Conservation (phyloP, 2,888 invertebrate genomes). For the Holacanthella duospinosa region DNA sequence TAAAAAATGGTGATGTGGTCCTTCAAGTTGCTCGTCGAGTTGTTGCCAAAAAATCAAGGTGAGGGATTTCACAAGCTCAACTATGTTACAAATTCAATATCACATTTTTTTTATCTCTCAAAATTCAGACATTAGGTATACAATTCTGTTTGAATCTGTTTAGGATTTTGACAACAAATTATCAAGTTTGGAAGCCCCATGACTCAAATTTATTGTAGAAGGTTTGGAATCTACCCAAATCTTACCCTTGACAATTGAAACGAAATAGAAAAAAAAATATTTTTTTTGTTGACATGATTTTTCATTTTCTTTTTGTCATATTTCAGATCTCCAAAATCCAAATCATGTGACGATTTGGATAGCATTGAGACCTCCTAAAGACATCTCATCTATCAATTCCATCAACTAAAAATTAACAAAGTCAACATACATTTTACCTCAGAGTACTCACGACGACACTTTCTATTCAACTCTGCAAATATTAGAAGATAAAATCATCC, state of each 20-base stretch:
- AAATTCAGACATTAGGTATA: no score
- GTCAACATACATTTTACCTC: neutral
- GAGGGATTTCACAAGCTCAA: no score
- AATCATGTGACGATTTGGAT: conserved; percentile 43
- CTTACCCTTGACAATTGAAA: no score
- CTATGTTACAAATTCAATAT: no score
- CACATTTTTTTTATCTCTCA: no score
- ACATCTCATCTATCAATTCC: neutral
- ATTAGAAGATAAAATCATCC: no score
- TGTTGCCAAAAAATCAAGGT: neutral
- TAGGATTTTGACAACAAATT: no score
- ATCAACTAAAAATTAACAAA: neutral
- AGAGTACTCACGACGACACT: neutral
- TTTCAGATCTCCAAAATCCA: conserved; percentile 42
- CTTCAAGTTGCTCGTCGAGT: conserved; percentile 51
- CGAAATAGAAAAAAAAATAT: neutral
- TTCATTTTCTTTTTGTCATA: conserved; percentile 21
- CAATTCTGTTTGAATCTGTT: no score
- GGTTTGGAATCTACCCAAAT: no score
- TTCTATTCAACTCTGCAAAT: no score
- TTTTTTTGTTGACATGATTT: neutral
- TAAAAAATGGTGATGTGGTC: conserved; percentile 74
- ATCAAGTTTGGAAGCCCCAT: no score
- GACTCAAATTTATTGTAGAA: no score
- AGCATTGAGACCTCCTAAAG: conserved; percentile 29